Base-by-base conservation (phyloP, 2,888 invertebrate species). In the Clusia tigrina region DNA sequence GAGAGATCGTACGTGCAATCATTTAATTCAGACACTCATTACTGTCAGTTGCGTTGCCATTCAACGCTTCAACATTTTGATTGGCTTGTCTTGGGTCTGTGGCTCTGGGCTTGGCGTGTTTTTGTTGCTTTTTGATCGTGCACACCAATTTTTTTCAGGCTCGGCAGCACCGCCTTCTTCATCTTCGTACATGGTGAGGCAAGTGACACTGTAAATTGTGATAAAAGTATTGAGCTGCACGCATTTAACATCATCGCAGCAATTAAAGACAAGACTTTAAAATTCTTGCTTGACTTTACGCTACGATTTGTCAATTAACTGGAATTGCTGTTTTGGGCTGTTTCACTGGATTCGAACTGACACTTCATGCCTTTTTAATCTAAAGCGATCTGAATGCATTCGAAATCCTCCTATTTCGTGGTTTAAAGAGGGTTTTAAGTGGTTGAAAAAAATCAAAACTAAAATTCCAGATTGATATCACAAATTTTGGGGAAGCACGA, bases 41-140 rank as follows among this genome's bases (percentile, higher is more conserved):
- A 42, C 42, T 42, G 42, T 42, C 42, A 42, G 42, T n/a, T n/a
- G n/a, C 10, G 42, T 42, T 42, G 42, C 42, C 42, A 42, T 42
- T 42, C n/a, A 10, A 42, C 42, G 42, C 42, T 42, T 42, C 42
- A 42, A 15, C 42, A 42, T 42, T 42, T 42, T 42, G 42, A 42
- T 42, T 42, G 42, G 42, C 42, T 42, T 42, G n/a, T 42, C n/a
- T 15, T 15, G 42, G n/a, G n/a, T n/a, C n/a, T 42, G 42, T 42
- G 10, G 42, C n/a, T 42, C 15, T 42, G 3, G 42, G n/a, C n/a
- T 42, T 42, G n/a, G 10, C n/a, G 42, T 42, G n/a, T 42, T 42
- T 5, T 5, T 42, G 42, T 17, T 42, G n/a, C n/a, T 42, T 15
- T 42, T 42, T 42, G 42, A 42, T 42, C 42, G 42, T 42, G 42